Evolutionary conservation across 2,113 vertebrate species (phyloP).

Genomic region (Macrotus californicus): DNA sequence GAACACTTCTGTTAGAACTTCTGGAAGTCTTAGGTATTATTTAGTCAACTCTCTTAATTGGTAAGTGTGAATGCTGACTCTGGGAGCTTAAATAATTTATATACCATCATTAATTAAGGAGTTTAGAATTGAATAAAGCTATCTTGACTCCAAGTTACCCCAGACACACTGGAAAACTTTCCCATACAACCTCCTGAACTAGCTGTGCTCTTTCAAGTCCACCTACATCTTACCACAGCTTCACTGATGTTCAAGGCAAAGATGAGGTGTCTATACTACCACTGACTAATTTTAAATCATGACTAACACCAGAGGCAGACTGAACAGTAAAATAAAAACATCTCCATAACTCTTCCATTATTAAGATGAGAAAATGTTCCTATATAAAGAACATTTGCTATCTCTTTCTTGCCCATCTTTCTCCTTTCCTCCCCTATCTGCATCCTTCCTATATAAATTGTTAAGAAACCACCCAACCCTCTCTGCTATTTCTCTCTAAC

Average conservation of each 20-base stretch:
- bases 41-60: not conserved
- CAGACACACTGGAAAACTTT: not conserved
- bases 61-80: not conserved
- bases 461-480: not conserved
- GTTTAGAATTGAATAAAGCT: not conserved
- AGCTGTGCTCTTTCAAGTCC: not conserved
- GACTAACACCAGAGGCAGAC: not conserved
- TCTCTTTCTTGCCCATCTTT: not conserved
- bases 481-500: not conserved
- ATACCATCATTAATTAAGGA: not conserved
- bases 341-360: not conserved
- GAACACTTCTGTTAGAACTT: not conserved
- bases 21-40: not conserved
- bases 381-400: not conserved
- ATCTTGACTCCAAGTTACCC: not conserved
- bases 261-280: not conserved
- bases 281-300: not conserved
- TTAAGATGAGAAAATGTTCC: not conserved
- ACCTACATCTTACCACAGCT: not conserved
- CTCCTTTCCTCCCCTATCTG: not conserved
- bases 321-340: not conserved
- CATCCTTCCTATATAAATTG: not conserved
- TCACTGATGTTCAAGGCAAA: not conserved
- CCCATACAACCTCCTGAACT: not conserved
- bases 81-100: not conserved